Evolutionary conservation across 2,113 vertebrate genomes (phyloP), one percentile per base, ranked within the genome.

Genomic region (Phrynocephalus versicolor): DNA sequence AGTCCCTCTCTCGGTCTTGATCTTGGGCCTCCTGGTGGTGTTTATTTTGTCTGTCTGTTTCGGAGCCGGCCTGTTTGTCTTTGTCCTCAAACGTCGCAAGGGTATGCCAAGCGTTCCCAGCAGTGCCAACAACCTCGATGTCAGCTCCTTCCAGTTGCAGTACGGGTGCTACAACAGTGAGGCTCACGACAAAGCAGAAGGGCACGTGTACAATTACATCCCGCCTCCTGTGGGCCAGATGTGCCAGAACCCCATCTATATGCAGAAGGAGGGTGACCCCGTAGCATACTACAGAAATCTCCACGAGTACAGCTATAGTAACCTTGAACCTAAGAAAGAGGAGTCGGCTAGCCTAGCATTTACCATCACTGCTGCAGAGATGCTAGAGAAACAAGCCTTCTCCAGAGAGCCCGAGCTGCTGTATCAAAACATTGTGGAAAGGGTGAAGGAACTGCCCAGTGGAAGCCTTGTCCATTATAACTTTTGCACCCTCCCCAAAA

Each of bases 161-260:
- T 99, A 99, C 0, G 97, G 97, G 87, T 98, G 98, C n/a, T 99
- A 99, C 93, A 97, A 96, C 73, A 94, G 96, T 0, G 98, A 99
- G 83, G 94, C 94, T 1, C 97, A 96, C 0, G 97, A 98, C 71
- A 99, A 99, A 94, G 95, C 94, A 0, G 98, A 99, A 65, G 97
- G 97, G 80, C 98, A 99, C 0, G 97, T 99, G 84, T 99, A 99
- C 88, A 99, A 99, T 90, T 99, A 99, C 77, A 98, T 98, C 86
- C 97, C 98, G 33, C 98, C 98, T 51, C 97, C 98, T 0, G 95
- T 99, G 76, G 97, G 98, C 37, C 98, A 98, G 93, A 99, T 99
- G 99, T 99, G 98, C 94, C 98, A 98, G 93, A 99, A 99, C 87
- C 99, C 99, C 1, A 99, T 99, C 88, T 99, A 99, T 95, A 98